Conservation (phyloP, 2,888 invertebrate species). For the Dolichopus griseipennis region DNA sequence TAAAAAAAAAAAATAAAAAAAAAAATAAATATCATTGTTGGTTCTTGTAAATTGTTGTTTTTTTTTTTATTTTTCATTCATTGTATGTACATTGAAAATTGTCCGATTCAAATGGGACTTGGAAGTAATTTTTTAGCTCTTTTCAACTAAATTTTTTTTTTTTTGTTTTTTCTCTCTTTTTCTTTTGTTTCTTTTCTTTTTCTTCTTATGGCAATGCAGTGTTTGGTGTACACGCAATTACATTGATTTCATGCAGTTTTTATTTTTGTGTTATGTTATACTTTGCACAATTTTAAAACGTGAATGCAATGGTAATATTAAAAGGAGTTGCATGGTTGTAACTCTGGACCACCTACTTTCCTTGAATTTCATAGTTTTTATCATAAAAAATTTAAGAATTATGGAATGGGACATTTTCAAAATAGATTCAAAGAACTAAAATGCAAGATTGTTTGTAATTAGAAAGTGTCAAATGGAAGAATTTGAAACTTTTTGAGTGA, state of each 20-base stretch:
- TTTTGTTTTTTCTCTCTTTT: not conserved
- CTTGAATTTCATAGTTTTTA: not conserved
- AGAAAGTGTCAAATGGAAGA: not conserved
- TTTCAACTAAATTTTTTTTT: not conserved
- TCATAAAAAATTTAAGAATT: too few species aligned
- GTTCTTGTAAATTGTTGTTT: too few species aligned
- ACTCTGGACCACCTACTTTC: conserved; percentile 10
- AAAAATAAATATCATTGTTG: too few species aligned
- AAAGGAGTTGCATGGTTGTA: conserved; percentile 4
- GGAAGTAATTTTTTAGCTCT: not conserved
- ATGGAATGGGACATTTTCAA: too few species aligned
- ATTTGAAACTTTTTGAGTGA: not conserved
- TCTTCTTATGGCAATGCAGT: not conserved
- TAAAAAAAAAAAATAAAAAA: too few species aligned
- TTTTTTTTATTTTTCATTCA: not conserved
- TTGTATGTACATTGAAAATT: not conserved
- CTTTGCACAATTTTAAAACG: not conserved
- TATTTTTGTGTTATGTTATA: not conserved
- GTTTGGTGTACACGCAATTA: not conserved
- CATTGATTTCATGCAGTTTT: not conserved
- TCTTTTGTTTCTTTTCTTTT: not conserved
- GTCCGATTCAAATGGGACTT: not conserved
- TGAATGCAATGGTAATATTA: not conserved
- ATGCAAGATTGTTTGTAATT: not conserved
- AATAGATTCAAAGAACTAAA: too few species aligned